Evolutionary conservation across 2,888 invertebrate genomes (phyloP), one percentile per base, ranked within the genome.

Genomic region (Polydrusus tereticollis): DNA sequence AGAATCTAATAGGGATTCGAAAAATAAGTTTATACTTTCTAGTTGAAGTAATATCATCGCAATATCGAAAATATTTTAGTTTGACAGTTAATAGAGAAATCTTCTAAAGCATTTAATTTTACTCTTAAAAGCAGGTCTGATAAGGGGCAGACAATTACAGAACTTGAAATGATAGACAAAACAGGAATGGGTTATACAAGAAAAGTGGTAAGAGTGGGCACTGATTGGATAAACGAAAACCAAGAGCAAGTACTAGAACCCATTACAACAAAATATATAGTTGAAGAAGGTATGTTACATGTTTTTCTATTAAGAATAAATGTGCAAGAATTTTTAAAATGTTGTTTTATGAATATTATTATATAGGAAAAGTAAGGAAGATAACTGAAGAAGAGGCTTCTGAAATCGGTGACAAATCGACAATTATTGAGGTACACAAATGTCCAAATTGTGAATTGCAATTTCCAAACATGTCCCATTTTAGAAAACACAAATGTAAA

Each of bases 391-490:
- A 78, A 16, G 80, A 81, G 7, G 74, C 76, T 0, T 75, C 38
- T 14, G 77, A 77, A 21, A 71, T 77, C 5, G 65, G 58, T 0
- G 77, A 79, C 20, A 69, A 75, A 57, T 63, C 74, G 14, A 62
- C 75, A 21, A 76, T 81, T 3, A 75, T 83, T 16, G 81, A 85
- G 75, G 83, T 86, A 70, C 86, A 86, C 74, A 85, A 86, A 72
- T 88, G 88, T 77, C 84, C 85, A 58, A 84, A 84, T 64, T 88
- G 88, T 76, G 80, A 80, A 41, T 82, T 86, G 52, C 85, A 87
- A 70, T 88, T 88, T 73, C 80, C 85, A 0, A 86, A 86, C 64
- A 76, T 87, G 18, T 83, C 83, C 12, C 85, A 86, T 66, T 88
- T 86, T 76, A 82, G 85, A 12, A 83, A 83, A 58, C 88, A 88